These are phyloP conservation scores for Rhinoraja longicauda DNA, from an alignment of 2,797 vertebrate species.

Conservation along the genomic window DNA sequence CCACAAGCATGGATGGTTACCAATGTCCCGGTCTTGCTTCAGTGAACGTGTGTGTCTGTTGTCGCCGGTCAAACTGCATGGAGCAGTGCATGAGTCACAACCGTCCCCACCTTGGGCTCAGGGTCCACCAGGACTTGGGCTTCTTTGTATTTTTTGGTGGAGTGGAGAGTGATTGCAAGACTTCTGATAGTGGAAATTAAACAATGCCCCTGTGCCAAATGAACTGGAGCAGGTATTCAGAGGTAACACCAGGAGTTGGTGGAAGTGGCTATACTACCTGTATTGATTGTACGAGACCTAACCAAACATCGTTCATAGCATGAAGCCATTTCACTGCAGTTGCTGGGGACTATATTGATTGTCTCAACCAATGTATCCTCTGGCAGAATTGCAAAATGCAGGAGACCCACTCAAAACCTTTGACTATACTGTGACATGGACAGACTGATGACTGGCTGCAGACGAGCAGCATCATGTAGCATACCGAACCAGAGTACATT, in stretches of 20 bases:
- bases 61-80: not conserved
- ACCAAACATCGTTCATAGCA: not conserved
- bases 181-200: not conserved
- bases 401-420: not conserved
- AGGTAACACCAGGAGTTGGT: not conserved
- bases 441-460: not conserved
- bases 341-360: not conserved
- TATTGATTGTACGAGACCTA: not conserved
- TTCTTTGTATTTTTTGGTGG: not conserved
- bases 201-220: not conserved
- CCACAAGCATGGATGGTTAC: conserved; percentile 35
- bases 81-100: conserved; percentile 19
- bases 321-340: not conserved
- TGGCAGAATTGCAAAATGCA: not conserved
- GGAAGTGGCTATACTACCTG: not conserved
- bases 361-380: not conserved
- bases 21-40: not conserved
- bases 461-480: not conserved
- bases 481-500: not conserved
- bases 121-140: not conserved
- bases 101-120: not conserved
- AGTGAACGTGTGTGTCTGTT: conserved; percentile 29
- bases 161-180: not conserved
- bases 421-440: too few species aligned
- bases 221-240: not conserved